phyloP scores from a whole-genome alignment of 2,797 vertebrate genomes.

The Cercopithecus mitis region DNA sequence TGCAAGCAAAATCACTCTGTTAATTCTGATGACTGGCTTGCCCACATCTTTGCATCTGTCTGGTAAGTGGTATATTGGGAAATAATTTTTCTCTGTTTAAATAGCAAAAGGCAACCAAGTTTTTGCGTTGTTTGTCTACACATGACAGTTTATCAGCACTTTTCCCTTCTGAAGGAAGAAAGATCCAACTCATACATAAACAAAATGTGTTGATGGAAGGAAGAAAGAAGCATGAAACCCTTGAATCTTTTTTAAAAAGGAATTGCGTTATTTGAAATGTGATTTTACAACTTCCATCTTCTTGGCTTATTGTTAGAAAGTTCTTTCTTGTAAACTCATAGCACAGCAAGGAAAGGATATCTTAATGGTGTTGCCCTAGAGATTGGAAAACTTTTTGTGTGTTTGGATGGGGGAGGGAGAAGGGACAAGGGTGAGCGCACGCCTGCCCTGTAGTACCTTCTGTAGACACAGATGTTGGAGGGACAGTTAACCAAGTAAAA shows the following conservation, averaged over 20 bases:
- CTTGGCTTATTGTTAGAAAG: conserved; percentile 61
- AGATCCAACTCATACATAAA: conserved; percentile 51
- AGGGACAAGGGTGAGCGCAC: neutral
- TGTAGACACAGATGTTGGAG: conserved; percentile 59
- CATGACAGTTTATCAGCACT: conserved; percentile 70
- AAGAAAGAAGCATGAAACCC: conserved; percentile 61
- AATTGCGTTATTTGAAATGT: conserved; percentile 59
- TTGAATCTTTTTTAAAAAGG: conserved; percentile 59
- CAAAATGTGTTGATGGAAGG: conserved; percentile 61
- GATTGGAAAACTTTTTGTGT: neutral
- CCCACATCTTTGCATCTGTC: conserved; percentile 81
- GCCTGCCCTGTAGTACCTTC: conserved; percentile 41
- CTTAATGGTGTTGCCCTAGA: neutral
- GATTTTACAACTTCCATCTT: conserved; percentile 62
- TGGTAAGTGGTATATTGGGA: conserved; percentile 81
- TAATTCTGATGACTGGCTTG: conserved; percentile 83
- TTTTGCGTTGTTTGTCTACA: conserved; percentile 65
- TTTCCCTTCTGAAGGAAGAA: conserved; percentile 35
- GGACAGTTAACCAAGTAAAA: conserved; percentile 76
- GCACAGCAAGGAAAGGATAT: conserved; percentile 51
- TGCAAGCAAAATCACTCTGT: conserved; percentile 82
- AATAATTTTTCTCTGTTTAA: conserved; percentile 73
- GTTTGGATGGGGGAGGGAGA: neutral
- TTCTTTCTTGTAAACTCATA: conserved; percentile 17
- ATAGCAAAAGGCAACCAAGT: conserved; percentile 63